Percentiles rank a stretch among this genome's conserved stretches.
phyloP scores from a whole-genome alignment of 2,113 vertebrate genomes.

The Phylloscopus trochiloides region DNA sequence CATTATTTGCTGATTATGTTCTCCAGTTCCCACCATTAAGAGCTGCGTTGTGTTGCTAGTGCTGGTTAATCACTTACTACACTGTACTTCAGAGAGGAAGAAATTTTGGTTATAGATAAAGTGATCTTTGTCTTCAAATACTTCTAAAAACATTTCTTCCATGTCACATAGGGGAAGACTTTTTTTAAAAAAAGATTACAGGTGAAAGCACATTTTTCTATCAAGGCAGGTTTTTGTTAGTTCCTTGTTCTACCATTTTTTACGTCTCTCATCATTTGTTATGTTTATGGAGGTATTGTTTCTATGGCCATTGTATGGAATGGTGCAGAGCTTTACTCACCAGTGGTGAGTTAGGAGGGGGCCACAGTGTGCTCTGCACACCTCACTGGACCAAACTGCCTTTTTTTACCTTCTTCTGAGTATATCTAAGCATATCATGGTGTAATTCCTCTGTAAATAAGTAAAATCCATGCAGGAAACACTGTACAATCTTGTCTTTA shows the following conservation, averaged over 20 bases:
- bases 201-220: neutral
- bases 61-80: conserved; percentile 14
- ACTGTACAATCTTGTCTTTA: neutral
- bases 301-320: too few relatives aligned
- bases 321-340: neutral
- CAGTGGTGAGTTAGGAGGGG: neutral
- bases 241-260: neutral
- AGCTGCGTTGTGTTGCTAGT: conserved; percentile 1
- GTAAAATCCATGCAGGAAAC: neutral
- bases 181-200: neutral
- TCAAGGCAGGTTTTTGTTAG: neutral
- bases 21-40: neutral
- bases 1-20: conserved; percentile 71
- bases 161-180: neutral
- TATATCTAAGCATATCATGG: neutral
- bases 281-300: neutral
- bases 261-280: neutral
- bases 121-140: neutral
- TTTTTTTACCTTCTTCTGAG: neutral
- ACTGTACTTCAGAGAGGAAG: neutral
- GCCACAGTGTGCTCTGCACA: too few relatives aligned
- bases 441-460: neutral
- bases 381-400: neutral
- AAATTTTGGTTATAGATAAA: neutral
- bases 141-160: neutral